phyloP scores from a whole-genome alignment of 1,140 invertebrate species.

The Tetragnatha versicolor region DNA sequence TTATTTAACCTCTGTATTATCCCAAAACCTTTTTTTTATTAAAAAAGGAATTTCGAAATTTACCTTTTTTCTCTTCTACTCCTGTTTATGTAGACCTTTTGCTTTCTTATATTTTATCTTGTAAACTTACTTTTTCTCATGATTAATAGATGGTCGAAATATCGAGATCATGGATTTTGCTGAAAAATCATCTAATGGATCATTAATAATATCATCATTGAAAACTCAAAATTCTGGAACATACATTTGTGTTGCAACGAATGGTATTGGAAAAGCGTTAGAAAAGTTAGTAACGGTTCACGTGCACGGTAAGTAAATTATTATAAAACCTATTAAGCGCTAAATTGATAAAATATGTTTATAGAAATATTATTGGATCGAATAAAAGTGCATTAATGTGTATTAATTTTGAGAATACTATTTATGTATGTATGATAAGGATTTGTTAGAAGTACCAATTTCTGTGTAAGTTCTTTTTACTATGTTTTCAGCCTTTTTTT shows the following conservation, averaged over 20 bases:
- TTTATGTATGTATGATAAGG: too few species aligned
- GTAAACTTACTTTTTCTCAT: background rate
- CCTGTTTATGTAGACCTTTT: background rate
- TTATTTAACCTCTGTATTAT: background rate
- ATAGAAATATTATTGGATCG: too few species aligned
- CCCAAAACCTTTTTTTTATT: background rate
- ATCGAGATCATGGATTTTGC: too few species aligned
- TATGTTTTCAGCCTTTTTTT: too few species aligned
- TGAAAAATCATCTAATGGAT: background rate
- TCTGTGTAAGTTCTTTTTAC: too few species aligned
- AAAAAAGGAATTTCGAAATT: background rate
- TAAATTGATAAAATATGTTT: too few species aligned
- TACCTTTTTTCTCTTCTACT: background rate
- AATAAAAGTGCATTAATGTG: too few species aligned
- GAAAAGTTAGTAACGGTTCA: background rate
- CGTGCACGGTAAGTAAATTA: constrained; percentile 35
- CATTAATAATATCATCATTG: background rate
- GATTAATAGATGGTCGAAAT: background rate
- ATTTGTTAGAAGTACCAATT: too few species aligned
- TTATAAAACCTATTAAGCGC: too few species aligned
- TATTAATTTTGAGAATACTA: too few species aligned
- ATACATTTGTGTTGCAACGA: constrained; percentile 43
- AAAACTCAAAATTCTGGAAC: constrained; percentile 15
- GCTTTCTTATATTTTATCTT: background rate
- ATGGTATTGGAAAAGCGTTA: constrained; percentile 37